These are phyloP conservation scores for Euwallacea similis DNA, from an alignment of 1,140 invertebrate genomes.

Conservation along the genomic window DNA sequence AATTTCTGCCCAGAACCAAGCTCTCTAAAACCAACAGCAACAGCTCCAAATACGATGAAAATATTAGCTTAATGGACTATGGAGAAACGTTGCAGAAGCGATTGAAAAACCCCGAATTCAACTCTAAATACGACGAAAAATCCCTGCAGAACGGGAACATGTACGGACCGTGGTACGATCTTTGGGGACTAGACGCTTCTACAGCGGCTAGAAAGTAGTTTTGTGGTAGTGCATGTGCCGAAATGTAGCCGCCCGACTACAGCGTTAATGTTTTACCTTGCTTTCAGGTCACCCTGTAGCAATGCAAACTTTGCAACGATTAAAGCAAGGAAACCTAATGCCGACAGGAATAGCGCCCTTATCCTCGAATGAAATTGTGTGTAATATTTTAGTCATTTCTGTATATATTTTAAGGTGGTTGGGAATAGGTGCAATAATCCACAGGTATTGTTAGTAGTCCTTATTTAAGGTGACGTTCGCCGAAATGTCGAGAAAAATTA, in stretches of 20 bases:
- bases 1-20: slow-evolving; percentile 68
- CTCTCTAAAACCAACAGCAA: slow-evolving; percentile 59
- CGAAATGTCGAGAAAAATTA: too few species aligned
- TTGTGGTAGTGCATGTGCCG: slow-evolving; percentile 6
- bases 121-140: slow-evolving; percentile 59
- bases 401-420: slow-evolving; percentile 29
- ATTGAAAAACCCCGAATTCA: slow-evolving; percentile 55
- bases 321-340: slow-evolving; percentile 78
- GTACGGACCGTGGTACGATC: slow-evolving; percentile 85
- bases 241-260: too few species aligned
- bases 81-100: slow-evolving; percentile 54
- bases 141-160: slow-evolving; percentile 64
- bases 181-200: slow-evolving; percentile 71
- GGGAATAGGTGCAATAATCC: slow-evolving; percentile 33
- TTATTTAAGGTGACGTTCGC: too few species aligned
- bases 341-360: slow-evolving; percentile 79
- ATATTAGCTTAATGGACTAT: slow-evolving; percentile 56
- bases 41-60: slow-evolving; percentile 44
- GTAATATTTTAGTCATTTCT: slow-evolving; percentile 7
- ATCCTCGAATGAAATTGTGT: slow-evolving; percentile 54
- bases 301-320: slow-evolving; percentile 74
- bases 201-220: slow-evolving; percentile 44
- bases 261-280: slow-evolving; percentile 1
- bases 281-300: slow-evolving; percentile 56
- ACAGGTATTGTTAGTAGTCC: too few species aligned